Base-by-base conservation (phyloP, 2,113 vertebrate species). In the Aleadryas rufinucha region DNA sequence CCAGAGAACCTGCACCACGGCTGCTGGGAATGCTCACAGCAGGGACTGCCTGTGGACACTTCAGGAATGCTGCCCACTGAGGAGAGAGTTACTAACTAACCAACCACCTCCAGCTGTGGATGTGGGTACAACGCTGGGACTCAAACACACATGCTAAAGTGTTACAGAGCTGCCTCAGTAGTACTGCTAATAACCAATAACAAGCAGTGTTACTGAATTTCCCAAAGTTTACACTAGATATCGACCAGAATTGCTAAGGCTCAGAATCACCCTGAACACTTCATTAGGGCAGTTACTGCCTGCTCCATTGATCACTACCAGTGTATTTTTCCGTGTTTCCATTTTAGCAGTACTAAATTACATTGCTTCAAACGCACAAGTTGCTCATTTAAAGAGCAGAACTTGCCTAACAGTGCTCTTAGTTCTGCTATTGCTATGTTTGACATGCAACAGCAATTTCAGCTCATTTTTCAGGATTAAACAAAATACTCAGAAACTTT, bases 71-170 rank as follows among this genome's bases (percentile, higher is more conserved):
- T 47, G 79, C 47, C 61, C 35, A 3, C 57, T 8, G 41, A 14
- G 41, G 68, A 4, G 35, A 35, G 47, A 68, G 71, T 1, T 75
- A 33, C 47, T 16, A 17, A 27, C 31, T 3, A 65, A 33, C 11
- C 23, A 27, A 19, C 11, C 17, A 52, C 0, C 7, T 10, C 26
- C 1, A 6, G 2, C 39, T n/a, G 47, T 3, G 47, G 7, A 2
- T 12, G 3, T 1, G 22, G 59, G 21, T 18, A 41, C 9, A 35
- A 24, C 0, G 22, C 65, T 18, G 22, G 35, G 39, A 37, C 17
- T 6, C 45, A n/a, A 63, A 53, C 0, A 1, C 24, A 42, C 13
- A 2, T 0, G 9, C 27, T 44, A 11, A 70, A 49, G 5, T 1
- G 4, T 18, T 23, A 18, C 19, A 4, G 7, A 65, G 60, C 41